A percentile compares a stretch with the other conserved stretches of the same genome.
Evolutionary conservation across 2,888 invertebrate genomes (phyloP).

Genomic region (Campoplex nolae): DNA sequence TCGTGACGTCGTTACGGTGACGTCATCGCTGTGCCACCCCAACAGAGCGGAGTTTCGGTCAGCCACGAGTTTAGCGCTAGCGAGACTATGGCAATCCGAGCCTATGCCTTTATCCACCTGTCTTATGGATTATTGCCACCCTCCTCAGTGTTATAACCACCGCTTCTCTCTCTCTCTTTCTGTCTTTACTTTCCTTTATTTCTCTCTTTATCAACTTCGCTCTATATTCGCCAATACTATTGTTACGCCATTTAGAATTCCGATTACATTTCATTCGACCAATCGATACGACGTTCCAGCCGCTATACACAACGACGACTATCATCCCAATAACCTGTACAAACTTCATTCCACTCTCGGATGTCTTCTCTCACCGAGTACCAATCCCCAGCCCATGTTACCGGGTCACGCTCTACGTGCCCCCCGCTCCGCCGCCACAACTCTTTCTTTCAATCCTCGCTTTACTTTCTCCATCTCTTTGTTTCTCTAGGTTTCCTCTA

Average conservation of each 20-base stretch:
- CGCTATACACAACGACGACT: not conserved
- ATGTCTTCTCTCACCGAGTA: conserved; percentile 27
- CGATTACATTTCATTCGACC: conserved; percentile 3
- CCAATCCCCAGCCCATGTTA: conserved; percentile 20
- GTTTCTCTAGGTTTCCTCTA: not conserved
- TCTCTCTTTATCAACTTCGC: not conserved
- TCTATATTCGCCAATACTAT: conserved; percentile 1
- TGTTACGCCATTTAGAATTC: conserved; percentile 19
- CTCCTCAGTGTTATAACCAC: not conserved
- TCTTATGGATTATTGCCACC: conserved; percentile 30
- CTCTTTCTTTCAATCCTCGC: conserved; percentile 53
- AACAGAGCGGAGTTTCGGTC: conserved; percentile 38
- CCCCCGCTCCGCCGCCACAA: not conserved
- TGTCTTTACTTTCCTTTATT: not conserved
- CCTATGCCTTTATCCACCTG: conserved; percentile 18
- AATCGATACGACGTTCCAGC: conserved; percentile 2
- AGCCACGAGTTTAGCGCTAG: conserved; percentile 58
- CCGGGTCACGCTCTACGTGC: conserved; percentile 36
- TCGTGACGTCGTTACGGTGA: conserved; percentile 69
- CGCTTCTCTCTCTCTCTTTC: not conserved
- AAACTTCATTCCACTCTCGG: not conserved
- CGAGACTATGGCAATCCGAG: conserved; percentile 47
- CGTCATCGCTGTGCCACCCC: conserved; percentile 63
- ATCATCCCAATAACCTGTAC: conserved; percentile 9
- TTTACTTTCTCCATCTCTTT: conserved; percentile 53